A percentile compares a stretch with the other conserved stretches of the same genome.
Conservation (phyloP, 2,113 vertebrate genomes). For the Pomatostomus ruficeps region DNA sequence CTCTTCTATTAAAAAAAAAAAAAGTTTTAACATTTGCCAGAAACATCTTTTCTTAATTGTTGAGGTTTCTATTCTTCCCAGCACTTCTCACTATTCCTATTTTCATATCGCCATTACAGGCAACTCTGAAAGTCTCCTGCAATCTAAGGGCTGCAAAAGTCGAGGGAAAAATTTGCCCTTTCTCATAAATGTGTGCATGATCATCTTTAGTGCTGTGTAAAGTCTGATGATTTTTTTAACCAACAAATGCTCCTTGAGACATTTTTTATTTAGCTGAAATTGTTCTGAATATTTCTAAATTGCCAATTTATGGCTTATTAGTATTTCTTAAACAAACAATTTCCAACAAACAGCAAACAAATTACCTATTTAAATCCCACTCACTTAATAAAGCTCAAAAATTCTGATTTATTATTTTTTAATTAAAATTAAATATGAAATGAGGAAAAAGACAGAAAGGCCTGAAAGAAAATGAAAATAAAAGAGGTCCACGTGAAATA, state of each 20-base stretch:
- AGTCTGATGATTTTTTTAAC: background rate
- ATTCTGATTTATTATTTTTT: background rate
- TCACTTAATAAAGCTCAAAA: background rate
- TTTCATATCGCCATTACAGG: background rate
- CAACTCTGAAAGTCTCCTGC: background rate
- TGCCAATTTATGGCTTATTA: background rate
- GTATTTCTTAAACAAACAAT: background rate
- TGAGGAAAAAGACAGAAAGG: background rate
- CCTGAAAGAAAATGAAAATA: background rate
- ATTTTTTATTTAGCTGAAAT: background rate
- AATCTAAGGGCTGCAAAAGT: background rate
- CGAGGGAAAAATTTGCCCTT: background rate
- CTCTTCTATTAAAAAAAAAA: background rate
- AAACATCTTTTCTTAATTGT: background rate
- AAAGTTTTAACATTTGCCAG: background rate
- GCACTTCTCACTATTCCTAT: constrained; percentile 19
- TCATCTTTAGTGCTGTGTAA: background rate
- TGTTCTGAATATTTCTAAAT: background rate
- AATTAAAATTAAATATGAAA: background rate
- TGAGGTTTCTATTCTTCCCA: constrained; percentile 32
- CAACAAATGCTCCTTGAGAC: background rate
- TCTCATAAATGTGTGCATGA: background rate
- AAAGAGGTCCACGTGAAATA: background rate
- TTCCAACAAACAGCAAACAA: background rate
- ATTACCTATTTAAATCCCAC: background rate